Percentiles rank a stretch among this genome's conserved stretches.
These are phyloP conservation scores for Cuniculus paca DNA, from an alignment of 2,797 vertebrate species.

Conservation along the genomic window DNA sequence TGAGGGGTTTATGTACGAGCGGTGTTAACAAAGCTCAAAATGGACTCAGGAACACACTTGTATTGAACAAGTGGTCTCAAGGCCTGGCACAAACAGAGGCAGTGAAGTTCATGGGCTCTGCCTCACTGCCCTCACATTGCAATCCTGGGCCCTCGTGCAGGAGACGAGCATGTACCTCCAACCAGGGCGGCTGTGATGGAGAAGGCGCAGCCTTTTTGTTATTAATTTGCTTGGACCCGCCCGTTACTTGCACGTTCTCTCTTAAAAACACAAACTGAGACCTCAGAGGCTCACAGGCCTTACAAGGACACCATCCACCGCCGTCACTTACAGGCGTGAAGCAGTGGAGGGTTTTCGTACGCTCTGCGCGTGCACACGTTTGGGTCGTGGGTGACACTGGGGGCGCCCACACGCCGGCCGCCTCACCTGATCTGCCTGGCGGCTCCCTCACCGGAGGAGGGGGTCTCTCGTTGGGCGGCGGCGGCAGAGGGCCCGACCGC, in stretches of 20 bases:
- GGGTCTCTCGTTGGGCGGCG: conserved; percentile 93
- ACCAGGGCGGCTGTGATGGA: background rate
- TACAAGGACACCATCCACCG: accelerated
- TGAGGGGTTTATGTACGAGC: background rate
- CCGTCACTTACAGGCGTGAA: background rate
- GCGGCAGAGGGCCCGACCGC: conserved; percentile 92
- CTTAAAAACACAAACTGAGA: background rate
- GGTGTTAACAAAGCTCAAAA: background rate
- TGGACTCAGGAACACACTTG: background rate
- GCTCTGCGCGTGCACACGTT: background rate
- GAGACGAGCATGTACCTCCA: background rate
- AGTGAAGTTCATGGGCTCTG: background rate
- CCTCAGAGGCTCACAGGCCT: background rate
- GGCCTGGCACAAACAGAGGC: background rate
- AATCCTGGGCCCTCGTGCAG: background rate
- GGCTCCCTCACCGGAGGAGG: conserved; percentile 93
- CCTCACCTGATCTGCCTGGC: conserved; percentile 92
- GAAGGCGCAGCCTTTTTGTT: background rate
- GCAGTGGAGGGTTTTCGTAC: background rate
- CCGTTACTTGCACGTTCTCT: background rate
- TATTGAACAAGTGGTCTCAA: background rate
- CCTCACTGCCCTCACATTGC: background rate
- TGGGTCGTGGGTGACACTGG: accelerated
- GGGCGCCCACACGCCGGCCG: background rate
- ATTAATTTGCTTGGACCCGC: background rate